A percentile compares a stretch with the other conserved stretches of the same genome.
Evolutionary conservation across 2,888 invertebrate species (phyloP).

Genomic region (Junonia oenone): DNA sequence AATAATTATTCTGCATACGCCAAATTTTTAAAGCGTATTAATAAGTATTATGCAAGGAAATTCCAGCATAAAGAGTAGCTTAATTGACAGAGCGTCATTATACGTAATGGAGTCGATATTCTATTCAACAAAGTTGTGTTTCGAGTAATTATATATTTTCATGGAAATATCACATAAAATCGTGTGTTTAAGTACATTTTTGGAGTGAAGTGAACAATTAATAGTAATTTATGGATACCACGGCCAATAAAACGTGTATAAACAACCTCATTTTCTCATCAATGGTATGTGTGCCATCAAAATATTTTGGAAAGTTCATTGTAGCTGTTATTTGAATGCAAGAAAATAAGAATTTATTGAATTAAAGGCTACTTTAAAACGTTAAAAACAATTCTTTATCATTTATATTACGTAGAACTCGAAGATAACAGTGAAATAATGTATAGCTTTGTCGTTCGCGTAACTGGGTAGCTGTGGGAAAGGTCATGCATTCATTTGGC

Average conservation of each 20-base stretch:
- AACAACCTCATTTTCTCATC: slow-evolving; percentile 62
- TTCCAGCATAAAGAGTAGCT: slow-evolving; percentile 53
- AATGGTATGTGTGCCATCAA: slow-evolving; percentile 79
- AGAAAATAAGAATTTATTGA: background rate
- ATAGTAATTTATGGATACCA: slow-evolving; percentile 57
- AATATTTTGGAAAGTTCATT: slow-evolving; percentile 79
- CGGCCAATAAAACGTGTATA: slow-evolving; percentile 42
- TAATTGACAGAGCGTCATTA: slow-evolving; percentile 81
- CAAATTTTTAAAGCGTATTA: background rate
- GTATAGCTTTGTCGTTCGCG: slow-evolving; percentile 72
- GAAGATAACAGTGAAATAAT: slow-evolving; percentile 33
- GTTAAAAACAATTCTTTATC: background rate
- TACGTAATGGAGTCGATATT: slow-evolving; percentile 83
- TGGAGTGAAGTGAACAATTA: slow-evolving; percentile 59
- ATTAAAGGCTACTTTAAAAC: background rate
- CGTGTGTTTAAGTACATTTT: slow-evolving; percentile 44
- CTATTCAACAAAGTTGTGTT: slow-evolving; percentile 53
- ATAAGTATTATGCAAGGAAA: slow-evolving; percentile 36
- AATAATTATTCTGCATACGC: background rate
- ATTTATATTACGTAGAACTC: background rate
- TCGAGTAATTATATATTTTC: slow-evolving; percentile 49
- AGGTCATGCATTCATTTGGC: slow-evolving; percentile 73
- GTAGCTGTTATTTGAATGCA: slow-evolving; percentile 36
- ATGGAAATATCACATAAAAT: slow-evolving; percentile 57
- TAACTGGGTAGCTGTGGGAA: slow-evolving; percentile 77